phyloP scores from a whole-genome alignment of 37 sponge, comb jelly and placozoan species.

The Lycopodina hypogea region DNA sequence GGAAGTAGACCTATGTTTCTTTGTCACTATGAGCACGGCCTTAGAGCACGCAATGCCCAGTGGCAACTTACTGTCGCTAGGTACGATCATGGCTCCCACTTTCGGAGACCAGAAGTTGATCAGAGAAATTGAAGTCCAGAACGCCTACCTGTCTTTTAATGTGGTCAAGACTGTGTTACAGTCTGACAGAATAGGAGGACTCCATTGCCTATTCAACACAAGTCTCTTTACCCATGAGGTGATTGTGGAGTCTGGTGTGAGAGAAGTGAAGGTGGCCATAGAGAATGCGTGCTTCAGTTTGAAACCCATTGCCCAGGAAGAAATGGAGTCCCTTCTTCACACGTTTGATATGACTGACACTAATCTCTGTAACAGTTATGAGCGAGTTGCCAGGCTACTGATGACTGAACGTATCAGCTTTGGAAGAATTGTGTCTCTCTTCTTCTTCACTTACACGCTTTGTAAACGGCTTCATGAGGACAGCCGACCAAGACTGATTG shows the following conservation, averaged over 20 bases:
- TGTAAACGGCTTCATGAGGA: constrained; percentile 10
- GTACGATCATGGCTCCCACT: not conserved
- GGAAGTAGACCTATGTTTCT: no score
- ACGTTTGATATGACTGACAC: constrained; percentile 34
- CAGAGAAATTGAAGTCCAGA: not conserved
- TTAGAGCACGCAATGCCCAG: not conserved
- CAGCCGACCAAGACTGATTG: not conserved
- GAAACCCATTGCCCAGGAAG: not conserved
- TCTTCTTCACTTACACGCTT: constrained; percentile 24
- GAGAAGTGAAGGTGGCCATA: not conserved
- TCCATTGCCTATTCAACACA: not conserved
- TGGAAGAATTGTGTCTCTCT: constrained; percentile 45
- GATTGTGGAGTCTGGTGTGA: not conserved
- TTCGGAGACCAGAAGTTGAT: not conserved
- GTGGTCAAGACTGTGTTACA: constrained; percentile 11
- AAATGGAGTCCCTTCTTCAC: not conserved
- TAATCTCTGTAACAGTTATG: not conserved
- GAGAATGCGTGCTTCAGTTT: not conserved
- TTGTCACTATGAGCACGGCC: not conserved
- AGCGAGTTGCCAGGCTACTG: not conserved
- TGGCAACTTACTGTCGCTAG: not conserved
- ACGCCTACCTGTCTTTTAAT: constrained; percentile 1
- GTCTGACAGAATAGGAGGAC: constrained; percentile 18
- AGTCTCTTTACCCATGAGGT: constrained; percentile 1
- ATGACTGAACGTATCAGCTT: constrained; percentile 19